A percentile compares a stretch with the other conserved stretches of the same genome.
phyloP scores from a whole-genome alignment of 2,113 vertebrate genomes.

The Dromaius novaehollandiae region DNA sequence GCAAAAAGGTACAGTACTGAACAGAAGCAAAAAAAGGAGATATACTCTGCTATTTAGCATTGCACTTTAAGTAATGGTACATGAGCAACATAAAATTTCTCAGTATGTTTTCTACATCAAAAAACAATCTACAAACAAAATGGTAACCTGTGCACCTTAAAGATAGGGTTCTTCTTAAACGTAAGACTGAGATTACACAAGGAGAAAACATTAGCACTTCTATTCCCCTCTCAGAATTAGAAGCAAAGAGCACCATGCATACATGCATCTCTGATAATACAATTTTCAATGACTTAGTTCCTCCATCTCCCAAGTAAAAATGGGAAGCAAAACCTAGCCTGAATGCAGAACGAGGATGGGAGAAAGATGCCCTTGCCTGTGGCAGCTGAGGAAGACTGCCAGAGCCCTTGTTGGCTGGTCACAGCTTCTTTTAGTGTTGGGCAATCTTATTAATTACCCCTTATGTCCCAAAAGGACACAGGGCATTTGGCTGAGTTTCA shows the following conservation, averaged over 20 bases:
- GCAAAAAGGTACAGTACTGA: neutral
- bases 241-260: neutral
- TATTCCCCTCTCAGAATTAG: neutral
- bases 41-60: neutral
- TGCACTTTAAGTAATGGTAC: neutral
- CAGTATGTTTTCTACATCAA: neutral
- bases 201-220: neutral
- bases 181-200: neutral
- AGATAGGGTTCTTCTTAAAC: neutral
- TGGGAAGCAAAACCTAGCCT: neutral
- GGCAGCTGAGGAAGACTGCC: neutral
- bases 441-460: neutral
- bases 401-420: neutral
- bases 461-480: neutral
- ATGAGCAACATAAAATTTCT: neutral
- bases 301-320: neutral
- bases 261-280: neutral
- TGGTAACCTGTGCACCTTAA: neutral
- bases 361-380: neutral
- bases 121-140: neutral
- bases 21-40: neutral
- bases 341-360: neutral
- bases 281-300: neutral
- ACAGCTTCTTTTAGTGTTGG: neutral
- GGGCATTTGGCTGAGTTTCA: neutral